Base-by-base conservation (phyloP, 2,113 vertebrate genomes). In the Phoenicopterus ruber region DNA sequence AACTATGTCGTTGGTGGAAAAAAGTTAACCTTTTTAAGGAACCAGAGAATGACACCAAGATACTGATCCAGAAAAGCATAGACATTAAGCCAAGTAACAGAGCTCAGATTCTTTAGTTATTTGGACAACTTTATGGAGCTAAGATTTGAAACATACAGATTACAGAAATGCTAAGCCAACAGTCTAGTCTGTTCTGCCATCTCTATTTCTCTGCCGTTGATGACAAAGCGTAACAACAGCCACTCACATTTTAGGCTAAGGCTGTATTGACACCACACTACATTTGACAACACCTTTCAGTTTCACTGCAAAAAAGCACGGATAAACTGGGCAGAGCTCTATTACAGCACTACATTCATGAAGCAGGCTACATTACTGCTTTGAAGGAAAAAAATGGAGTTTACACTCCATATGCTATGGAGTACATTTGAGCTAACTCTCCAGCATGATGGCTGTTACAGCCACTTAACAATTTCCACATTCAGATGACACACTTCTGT, bases 201-300 rank as follows among this genome's bases (percentile, higher is more conserved):
- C 31, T 47, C 63, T 65, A 8, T 7, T 55, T 19, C 58, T 72
- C 36, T 42, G 32, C 47, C 67, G 28, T 17, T 25, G 49, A 46
- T 57, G 38, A 44, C 21, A 34, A 66, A 72, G 34, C 19, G 10
- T 55, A 72, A 40, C 24, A 62, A 82, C 32, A 67, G 62, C 14
- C 42, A 17, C 36, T 38, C n/a, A 18, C 22, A 26, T 34, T 67
- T 62, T 42, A 57, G 28, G 20, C 66, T 83, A 62, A 24, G 54
- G 54, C 42, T 73, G 20, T 24, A 38, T 1, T n/a, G 34, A 42
- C 66, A 69, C 28, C 73, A 67, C 36, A 36, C 31, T 55, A 44
- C 0, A 0, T 47, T 85, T 79, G 85, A 90, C 16, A 69, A 4
- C 9, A 70, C 11, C 50, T 57, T 74, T 47, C 3, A 0, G 17